These are phyloP conservation scores for Drosophila micromelanica DNA, from an alignment of 1,140 invertebrate genomes.

Conservation along the genomic window DNA sequence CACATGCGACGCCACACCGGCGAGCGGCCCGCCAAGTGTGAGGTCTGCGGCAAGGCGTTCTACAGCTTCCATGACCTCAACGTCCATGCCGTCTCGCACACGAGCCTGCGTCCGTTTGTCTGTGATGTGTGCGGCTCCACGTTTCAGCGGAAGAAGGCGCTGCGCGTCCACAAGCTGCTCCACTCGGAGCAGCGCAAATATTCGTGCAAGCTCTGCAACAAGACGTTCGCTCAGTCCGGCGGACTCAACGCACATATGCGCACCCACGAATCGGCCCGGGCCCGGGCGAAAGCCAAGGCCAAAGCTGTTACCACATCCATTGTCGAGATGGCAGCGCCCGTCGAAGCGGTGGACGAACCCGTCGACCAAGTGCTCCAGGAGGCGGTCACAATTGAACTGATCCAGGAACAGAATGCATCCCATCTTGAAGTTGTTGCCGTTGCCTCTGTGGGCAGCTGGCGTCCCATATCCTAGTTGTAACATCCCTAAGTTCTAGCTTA, in stretches of 20 bases:
- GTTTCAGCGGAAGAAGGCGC: constrained; percentile 75
- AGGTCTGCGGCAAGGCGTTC: constrained; percentile 75
- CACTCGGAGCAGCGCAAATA: constrained; percentile 86
- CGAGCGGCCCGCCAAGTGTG: constrained; percentile 91
- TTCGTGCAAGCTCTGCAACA: constrained; percentile 85
- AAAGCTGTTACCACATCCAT: neutral
- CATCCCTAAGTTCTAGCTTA: neutral
- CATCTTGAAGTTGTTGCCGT: constrained; percentile 31
- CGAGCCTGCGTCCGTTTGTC: constrained; percentile 85
- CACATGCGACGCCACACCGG: constrained; percentile 90
- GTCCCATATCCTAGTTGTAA: neutral
- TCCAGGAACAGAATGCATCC: constrained; percentile 31
- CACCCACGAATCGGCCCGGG: constrained; percentile 79
- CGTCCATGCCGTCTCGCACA: constrained; percentile 84
- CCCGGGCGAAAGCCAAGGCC: constrained; percentile 20
- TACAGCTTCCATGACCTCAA: constrained; percentile 76
- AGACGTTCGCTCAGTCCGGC: constrained; percentile 86
- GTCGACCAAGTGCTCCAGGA: constrained; percentile 23
- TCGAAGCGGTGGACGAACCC: neutral
- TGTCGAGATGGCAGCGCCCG: neutral
- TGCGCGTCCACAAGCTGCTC: constrained; percentile 75
- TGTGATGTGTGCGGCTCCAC: constrained; percentile 85
- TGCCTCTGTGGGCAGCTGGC: constrained; percentile 38
- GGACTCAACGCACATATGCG: constrained; percentile 86
- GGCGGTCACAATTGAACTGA: constrained; percentile 40